Percentiles rank a stretch among this genome's conserved stretches.
phyloP scores from a whole-genome alignment of 2,797 vertebrate genomes.

The Sandelia bainsii region DNA sequence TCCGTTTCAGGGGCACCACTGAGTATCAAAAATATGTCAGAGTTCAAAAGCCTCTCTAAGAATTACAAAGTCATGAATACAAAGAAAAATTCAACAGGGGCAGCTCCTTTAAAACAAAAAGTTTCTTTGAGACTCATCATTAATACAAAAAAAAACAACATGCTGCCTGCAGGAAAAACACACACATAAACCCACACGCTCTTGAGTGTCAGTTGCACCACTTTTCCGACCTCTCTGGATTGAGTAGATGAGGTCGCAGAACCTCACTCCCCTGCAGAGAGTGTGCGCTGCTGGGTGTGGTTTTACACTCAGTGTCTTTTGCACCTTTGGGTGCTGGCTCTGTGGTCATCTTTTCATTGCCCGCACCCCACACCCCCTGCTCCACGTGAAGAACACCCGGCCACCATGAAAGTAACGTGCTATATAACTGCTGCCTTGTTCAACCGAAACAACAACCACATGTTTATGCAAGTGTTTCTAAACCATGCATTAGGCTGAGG shows the following conservation, averaged over 20 bases:
- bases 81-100: constrained; percentile 63
- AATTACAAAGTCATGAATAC: constrained; percentile 68
- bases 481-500: constrained; percentile 1
- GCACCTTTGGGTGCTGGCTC: constrained; percentile 29
- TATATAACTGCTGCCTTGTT: constrained; percentile 20
- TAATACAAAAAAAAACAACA: background rate
- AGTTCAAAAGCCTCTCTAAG: constrained; percentile 82
- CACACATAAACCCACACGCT: constrained; percentile 40
- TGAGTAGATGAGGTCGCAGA: constrained; percentile 30
- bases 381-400: constrained; percentile 30
- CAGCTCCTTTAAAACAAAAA: constrained; percentile 14
- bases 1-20: constrained; percentile 46
- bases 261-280: constrained; percentile 28
- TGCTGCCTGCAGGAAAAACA: constrained; percentile 24
- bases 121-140: constrained; percentile 7
- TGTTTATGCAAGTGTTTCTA: constrained; percentile 60
- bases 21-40: constrained; percentile 38
- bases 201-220: constrained; percentile 72
- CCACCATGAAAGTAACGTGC: constrained; percentile 36
- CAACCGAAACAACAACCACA: constrained; percentile 43
- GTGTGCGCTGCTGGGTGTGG: constrained; percentile 56
- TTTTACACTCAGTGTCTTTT: constrained; percentile 50
- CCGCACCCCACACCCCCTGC: constrained; percentile 25
- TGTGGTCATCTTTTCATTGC: constrained; percentile 71
- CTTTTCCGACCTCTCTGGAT: constrained; percentile 68